Base-by-base conservation (phyloP, 1,140 invertebrate species). In the Dermatophagoides farinae region DNA sequence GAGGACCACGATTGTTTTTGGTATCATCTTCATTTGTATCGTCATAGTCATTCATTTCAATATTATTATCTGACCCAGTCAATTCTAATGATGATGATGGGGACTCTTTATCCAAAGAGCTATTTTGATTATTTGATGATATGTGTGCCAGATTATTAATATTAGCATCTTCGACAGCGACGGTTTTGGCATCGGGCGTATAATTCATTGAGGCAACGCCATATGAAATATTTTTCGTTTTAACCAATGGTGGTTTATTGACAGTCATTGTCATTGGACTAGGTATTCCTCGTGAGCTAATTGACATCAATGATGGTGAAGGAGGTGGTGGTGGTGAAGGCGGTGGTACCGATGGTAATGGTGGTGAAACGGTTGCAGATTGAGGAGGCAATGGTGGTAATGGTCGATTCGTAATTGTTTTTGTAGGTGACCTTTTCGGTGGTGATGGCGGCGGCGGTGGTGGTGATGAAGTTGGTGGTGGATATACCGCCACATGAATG, bases 1-100 rank as follows among this genome's bases (percentile, higher is more conserved):
- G 62, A 57, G 39, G 51, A 18, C 61, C 59, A 46, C 65, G 66
- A 11, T 66, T 57, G 23, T 69, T 67, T 16, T 71, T 70, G 20
- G 71, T 69, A 16, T 61, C 44, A 14, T 50, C 59, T 6, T 41
- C 63, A 37, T 8, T 37, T 25, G n/a, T 0, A 16, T 46, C 25
- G 16, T 16, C 23, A 22, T 16, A 14, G 18, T 25, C 37, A 57
- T 2, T 37, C 20, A 38, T 44, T n/a, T 60, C 38, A 43, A 49
- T 25, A 16, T 14, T 23, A 47, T 38, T 18, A n/a, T 49, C n/a
- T 6, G n/a, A 20, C 18, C 20, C 18, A n/a, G 38, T 20, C 16
- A 23, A 22, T 22, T 43, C 18, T n/a, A 18, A 16, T 47, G 31
- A 37, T n/a, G 6, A 47, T 31, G 14, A 37, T 44, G 44, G 16